phyloP scores from a whole-genome alignment of 2,797 vertebrate genomes.

The Stomatorhinus walkeri region DNA sequence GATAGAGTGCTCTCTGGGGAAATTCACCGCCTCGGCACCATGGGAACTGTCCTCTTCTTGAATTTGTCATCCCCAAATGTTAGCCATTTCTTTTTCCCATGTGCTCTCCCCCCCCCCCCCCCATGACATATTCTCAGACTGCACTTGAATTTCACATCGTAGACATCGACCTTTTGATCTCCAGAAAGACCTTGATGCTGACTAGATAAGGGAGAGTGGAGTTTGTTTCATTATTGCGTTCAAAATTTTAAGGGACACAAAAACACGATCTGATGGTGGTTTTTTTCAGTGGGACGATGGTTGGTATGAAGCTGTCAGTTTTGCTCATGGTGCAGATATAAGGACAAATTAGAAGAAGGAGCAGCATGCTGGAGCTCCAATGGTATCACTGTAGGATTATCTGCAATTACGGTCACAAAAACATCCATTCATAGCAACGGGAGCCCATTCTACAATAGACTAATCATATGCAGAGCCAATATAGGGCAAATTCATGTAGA shows the following conservation, averaged over 20 bases:
- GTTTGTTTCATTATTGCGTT: background rate
- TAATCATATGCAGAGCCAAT: slow-evolving; percentile 16
- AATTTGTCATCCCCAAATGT: slow-evolving; percentile 52
- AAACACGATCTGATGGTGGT: slow-evolving; percentile 29
- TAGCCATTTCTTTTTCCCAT: background rate
- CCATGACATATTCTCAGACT: slow-evolving; percentile 24
- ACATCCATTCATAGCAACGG: background rate
- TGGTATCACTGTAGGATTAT: slow-evolving; percentile 43
- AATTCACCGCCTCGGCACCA: slow-evolving; percentile 49
- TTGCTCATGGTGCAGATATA: slow-evolving; percentile 70
- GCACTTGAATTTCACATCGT: slow-evolving; percentile 42
- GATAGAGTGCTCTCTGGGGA: slow-evolving; percentile 59
- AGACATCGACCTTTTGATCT: slow-evolving; percentile 18
- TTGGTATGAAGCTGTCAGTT: slow-evolving; percentile 77
- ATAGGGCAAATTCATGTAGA: slow-evolving; percentile 59
- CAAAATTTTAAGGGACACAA: background rate
- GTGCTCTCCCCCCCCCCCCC: background rate
- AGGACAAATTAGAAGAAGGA: slow-evolving; percentile 64
- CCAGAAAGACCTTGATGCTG: slow-evolving; percentile 48
- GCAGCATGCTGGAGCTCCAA: slow-evolving; percentile 42
- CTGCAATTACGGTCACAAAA: slow-evolving; percentile 33
- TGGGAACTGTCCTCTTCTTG: slow-evolving; percentile 65
- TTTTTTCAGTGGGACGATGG: slow-evolving; percentile 66
- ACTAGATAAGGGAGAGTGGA: slow-evolving; percentile 25
- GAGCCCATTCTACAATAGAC: background rate